Evolutionary conservation across 1,140 invertebrate species (phyloP), one percentile per base, ranked within the genome.

Genomic region (Maniola jurtina): DNA sequence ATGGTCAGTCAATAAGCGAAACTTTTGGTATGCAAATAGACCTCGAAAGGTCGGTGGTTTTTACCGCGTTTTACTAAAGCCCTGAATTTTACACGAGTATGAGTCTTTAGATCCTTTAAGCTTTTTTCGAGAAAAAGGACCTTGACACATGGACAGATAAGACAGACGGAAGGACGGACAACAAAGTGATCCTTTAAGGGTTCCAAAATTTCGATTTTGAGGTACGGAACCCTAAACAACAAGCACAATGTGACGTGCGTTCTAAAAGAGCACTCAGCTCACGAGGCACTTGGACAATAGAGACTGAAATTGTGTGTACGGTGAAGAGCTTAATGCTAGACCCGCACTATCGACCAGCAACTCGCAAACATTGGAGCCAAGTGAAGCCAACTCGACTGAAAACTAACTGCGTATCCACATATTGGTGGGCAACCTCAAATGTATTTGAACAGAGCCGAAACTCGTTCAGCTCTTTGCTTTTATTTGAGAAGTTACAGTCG

Each of bases 261-360:
- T 36, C 33, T 15, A 42, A 61, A 25, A 56, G 40, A 13, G 59
- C 15, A 25, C 9, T 45, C 36, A 35, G 15, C 2, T 36, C 35
- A 56, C 6, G 45, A 52, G 38, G 3, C 54, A 58, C 14, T 50
- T 50, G 48, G 56, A 72, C 57, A 69, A 72, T 76, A 80, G 68
- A 73, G 77, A 25, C 68, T 66, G 69, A 56, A 77, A 60, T 76
- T 65, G 61, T 61, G 57, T 69, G 66, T 50, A 16, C 6, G 15
- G 48, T 16, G 15, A 50, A 50, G 59, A 42, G 48, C 64, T 33
- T 48, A 65, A 69, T 50, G 48, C 48, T 50, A 15, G 6, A 50
- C 48, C 14, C 48, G 16, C 48, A 50, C 48, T 50, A 50, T 16
- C 48, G 48, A 50, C 48, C 14, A 6, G 6, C 15, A 14, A 6